These are phyloP conservation scores for Ephestia elutella DNA, from an alignment of 1,140 invertebrate species.

Conservation along the genomic window DNA sequence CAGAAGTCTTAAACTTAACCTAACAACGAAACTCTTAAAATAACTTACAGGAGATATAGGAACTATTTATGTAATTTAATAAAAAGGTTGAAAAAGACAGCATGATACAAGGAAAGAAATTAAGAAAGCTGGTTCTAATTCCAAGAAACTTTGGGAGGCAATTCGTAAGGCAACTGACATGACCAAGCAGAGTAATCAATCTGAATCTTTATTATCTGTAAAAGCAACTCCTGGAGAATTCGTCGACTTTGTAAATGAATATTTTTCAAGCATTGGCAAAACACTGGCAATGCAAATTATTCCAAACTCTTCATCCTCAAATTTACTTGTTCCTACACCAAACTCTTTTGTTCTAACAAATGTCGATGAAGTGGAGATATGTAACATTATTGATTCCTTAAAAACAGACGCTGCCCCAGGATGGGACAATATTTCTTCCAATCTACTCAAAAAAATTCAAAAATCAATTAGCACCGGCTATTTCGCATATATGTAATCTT, in stretches of 20 bases:
- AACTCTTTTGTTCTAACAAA: constrained; percentile 10
- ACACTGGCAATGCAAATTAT: constrained; percentile 7
- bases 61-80: constrained; percentile 14
- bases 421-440: constrained; percentile 16
- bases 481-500: constrained; percentile 13
- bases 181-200: neutral
- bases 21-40: constrained; percentile 8
- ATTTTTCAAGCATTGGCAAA: constrained; percentile 8
- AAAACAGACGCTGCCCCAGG: constrained; percentile 12
- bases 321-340: neutral
- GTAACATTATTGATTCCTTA: constrained; percentile 7
- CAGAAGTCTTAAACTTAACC: neutral
- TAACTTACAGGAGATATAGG: constrained; percentile 15
- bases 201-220: constrained; percentile 3
- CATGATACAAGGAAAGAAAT: constrained; percentile 12
- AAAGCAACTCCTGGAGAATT: constrained; percentile 9
- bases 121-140: neutral
- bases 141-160: neutral
- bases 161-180: neutral
- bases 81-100: constrained; percentile 6
- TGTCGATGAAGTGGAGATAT: constrained; percentile 13
- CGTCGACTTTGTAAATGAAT: constrained; percentile 12
- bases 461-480: neutral
- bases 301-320: neutral
- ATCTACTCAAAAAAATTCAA: constrained; percentile 7